Evolutionary conservation across 2,113 vertebrate species (phyloP), one percentile per base, ranked within the genome.

Genomic region (Pongo pygmaeus): DNA sequence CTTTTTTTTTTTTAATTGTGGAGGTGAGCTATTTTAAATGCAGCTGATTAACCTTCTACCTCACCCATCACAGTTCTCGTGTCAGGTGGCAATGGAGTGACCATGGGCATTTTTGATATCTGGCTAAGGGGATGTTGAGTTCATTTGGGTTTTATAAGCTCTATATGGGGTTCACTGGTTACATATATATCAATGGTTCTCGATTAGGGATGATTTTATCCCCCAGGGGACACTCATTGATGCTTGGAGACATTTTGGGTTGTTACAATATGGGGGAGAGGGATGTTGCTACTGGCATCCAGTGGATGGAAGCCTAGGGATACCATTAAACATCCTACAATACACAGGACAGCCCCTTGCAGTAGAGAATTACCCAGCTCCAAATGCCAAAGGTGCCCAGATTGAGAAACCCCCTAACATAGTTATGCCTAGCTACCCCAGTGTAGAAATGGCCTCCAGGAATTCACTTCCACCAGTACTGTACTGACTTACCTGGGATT

Each of bases 1-100:
- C 23, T 75, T 57, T 75, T 27, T 57, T 38, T 81, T 86, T 86
- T 84, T 72, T n/a, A 69, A 48, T 84, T 59, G 55, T 48, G 78
- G 35, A 61, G 59, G 7, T 78, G 38, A 84, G 23, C 64, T 50
- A 14, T 79, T 95, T 50, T 74, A 64, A 93, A 18, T 69, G 25
- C 64, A 67, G 0, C 43, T 85, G 17, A 52, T 6, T 25, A 55
- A 83, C 30, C 23, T 6, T 9, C 16, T 11, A 0, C 18, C 55
- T 13, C n/a, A 25, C 17, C 1, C 1, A 2, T 27, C 70, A 43
- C 46, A 27, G 1, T 50, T 35, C 13, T 81, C 25, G 0, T 35
- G 30, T 64, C 55, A 64, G 43, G 38, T 72, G 40, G 18, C 35
- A 3, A 20, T 48, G 17, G 79, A 59, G 18, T 94, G 95, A 40